Base-by-base conservation (phyloP, 2,113 vertebrate genomes). In the Atrichornis clamosus region DNA sequence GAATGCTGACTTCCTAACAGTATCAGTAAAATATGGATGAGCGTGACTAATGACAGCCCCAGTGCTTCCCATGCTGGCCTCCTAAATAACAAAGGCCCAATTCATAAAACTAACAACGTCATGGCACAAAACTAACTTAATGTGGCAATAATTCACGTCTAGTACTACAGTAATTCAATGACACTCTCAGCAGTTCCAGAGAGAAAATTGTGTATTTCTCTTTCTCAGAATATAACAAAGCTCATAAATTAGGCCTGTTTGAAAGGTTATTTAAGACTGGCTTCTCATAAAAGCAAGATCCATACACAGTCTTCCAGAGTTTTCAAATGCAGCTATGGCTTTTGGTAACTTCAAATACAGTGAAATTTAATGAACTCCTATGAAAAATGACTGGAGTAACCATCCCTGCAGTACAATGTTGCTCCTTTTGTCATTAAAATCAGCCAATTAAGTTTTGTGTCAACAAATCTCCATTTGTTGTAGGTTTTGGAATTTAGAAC, bases 81-180 rank as follows among this genome's bases (percentile, higher is more conserved):
- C 69, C 87, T 53, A 87, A 87, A 93, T 24, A 92, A 76, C 65
- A 83, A 58, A 94, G 70, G 70, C 56, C 32, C 78, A 79, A 53
- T 82, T 93, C 77, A 89, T 87, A 93, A 84, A 92, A 72, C 65
- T 76, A 82, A 89, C 77, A 73, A 74, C 64, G 33, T 28, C 1
- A 0, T 49, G 64, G 60, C 68, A 74, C 74, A 86, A 65, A 94
- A 72, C 53, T 62, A 82, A 87, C 70, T 64, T 90, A 53, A 86
- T 77, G 79, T 88, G 75, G 67, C 90, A 80, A 30, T 88, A 90
- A 92, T 55, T 96, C 94, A 70, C 67, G 83, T 63, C 79, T 21
- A 67, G 32, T 53, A 37, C 63, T 41, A 26, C 50, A 69, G 58
- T 60, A 84, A 91, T 82, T 90, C 68, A 90, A 3, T 12, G 5